Conservation (phyloP, 2,888 invertebrate genomes). For the Neoscelio sp. region DNA sequence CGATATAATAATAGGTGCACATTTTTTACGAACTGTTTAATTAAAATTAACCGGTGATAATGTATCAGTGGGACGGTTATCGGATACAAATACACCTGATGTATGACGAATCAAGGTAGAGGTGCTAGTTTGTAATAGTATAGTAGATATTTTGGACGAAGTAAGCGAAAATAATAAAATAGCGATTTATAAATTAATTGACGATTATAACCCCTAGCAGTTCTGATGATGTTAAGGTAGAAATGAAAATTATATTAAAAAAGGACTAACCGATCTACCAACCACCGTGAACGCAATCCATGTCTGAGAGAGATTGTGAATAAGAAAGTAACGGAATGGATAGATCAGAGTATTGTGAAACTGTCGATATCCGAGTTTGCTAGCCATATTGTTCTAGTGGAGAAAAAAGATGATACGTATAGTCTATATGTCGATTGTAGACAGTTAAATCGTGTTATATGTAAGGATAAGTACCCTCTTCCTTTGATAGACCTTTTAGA, state of each 20-base stretch:
- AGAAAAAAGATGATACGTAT: background rate
- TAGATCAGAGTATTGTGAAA: too few relatives aligned
- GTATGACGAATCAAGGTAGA: background rate
- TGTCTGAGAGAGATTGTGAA: too few relatives aligned
- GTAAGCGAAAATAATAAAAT: background rate
- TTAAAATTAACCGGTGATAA: background rate
- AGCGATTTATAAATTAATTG: background rate
- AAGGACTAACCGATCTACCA: too few relatives aligned
- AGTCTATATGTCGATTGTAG: background rate
- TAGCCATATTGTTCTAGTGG: background rate
- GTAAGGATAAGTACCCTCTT: too few relatives aligned
- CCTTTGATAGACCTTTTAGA: too few relatives aligned
- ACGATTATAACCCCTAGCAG: constrained; percentile 2
- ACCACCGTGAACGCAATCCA: too few relatives aligned
- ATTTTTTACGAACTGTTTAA: background rate
- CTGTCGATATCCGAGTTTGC: background rate
- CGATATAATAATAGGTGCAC: background rate
- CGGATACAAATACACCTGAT: too few relatives aligned
- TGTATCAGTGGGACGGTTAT: too few relatives aligned
- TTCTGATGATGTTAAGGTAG: too few relatives aligned
- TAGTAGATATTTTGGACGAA: background rate
- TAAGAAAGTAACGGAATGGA: too few relatives aligned
- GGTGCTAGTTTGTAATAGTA: background rate
- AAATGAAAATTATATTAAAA: too few relatives aligned
- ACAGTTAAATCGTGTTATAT: too few relatives aligned